These are phyloP conservation scores for Mirza zaza DNA, from an alignment of 2,113 vertebrate species.

Conservation along the genomic window DNA sequence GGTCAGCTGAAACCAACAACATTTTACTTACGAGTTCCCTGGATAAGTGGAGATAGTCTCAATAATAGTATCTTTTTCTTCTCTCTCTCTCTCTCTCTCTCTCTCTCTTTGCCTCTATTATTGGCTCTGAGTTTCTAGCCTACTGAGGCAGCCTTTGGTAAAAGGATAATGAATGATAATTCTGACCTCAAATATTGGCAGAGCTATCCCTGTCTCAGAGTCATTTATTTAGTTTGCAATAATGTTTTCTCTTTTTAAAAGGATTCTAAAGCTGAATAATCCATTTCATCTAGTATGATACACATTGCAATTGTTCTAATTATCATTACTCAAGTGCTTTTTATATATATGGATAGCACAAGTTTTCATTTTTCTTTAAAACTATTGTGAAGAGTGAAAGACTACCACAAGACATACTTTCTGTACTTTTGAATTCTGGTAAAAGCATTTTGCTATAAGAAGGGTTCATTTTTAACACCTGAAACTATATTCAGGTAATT, in stretches of 20 bases:
- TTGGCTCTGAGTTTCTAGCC: constrained; percentile 34
- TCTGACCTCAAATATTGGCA: constrained; percentile 43
- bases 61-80: not conserved
- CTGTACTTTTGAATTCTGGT: not conserved
- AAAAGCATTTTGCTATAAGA: constrained; percentile 42
- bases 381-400: not conserved
- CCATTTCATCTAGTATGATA: not conserved
- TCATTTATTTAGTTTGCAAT: constrained; percentile 25
- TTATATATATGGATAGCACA: not conserved
- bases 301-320: constrained; percentile 1
- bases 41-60: constrained; percentile 44
- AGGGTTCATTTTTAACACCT: constrained; percentile 1
- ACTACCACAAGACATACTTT: not conserved
- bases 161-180: constrained; percentile 51
- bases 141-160: not conserved
- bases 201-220: not conserved
- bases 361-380: not conserved
- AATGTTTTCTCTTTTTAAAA: constrained; percentile 33
- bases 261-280: not conserved
- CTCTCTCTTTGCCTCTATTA: not conserved
- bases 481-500: constrained; percentile 27
- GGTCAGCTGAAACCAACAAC: constrained; percentile 61
- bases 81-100: too few relatives aligned
- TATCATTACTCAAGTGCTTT: not conserved
- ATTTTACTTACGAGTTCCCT: constrained; percentile 55